These are phyloP conservation scores for Platycnemis pennipes DNA, from an alignment of 2,888 invertebrate species.

Conservation along the genomic window DNA sequence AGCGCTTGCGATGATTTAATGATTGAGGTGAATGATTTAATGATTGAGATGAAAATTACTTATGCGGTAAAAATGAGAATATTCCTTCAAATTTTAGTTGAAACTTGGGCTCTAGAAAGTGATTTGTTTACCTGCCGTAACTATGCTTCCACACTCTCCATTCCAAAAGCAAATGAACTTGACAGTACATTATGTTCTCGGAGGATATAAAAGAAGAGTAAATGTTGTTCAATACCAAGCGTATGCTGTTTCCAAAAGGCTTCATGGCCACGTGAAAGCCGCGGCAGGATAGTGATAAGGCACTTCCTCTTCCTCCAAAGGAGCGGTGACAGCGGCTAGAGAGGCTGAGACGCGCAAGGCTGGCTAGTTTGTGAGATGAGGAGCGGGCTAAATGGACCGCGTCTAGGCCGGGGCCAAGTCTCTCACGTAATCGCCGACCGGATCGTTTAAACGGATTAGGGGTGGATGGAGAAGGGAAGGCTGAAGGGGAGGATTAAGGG, in stretches of 20 bases:
- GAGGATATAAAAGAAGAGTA: too few relatives aligned
- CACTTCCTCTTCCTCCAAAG: background rate
- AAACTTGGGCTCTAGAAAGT: too few relatives aligned
- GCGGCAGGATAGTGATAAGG: background rate
- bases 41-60: too few relatives aligned
- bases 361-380: background rate
- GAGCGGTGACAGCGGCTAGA: background rate
- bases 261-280: background rate
- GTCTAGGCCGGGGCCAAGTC: background rate
- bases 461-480: background rate
- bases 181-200: too few relatives aligned
- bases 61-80: too few relatives aligned
- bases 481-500: background rate
- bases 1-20: too few relatives aligned
- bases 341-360: background rate
- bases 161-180: too few relatives aligned
- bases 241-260: background rate
- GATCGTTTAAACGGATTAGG: slow-evolving; percentile 30
- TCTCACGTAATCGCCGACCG: background rate
- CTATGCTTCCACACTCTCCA: too few relatives aligned
- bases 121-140: too few relatives aligned
- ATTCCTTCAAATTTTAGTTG: too few relatives aligned
- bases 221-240: too few relatives aligned
- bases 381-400: background rate
- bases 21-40: too few relatives aligned